Evolutionary conservation across 1,140 invertebrate genomes (phyloP).

Genomic region (Ericerus pela): DNA sequence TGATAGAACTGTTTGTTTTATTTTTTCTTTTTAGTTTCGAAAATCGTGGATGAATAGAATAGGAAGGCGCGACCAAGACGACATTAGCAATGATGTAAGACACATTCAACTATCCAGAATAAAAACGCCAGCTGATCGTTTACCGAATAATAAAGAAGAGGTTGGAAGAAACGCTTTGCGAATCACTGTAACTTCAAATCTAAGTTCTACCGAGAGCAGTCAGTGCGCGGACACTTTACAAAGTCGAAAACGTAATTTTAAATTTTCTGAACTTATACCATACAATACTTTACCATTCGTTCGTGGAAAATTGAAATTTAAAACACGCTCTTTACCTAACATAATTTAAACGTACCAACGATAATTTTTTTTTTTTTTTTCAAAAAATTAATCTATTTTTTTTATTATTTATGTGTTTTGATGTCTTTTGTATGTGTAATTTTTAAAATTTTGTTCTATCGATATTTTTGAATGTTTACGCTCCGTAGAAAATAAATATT

Average conservation of each 20-base stretch:
- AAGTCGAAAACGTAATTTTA: background rate
- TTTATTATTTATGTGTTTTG: too few relatives aligned
- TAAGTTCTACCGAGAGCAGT: background rate
- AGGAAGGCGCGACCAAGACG: background rate
- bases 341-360: background rate
- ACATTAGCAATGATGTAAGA: background rate
- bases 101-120: slow-evolving; percentile 2
- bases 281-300: background rate
- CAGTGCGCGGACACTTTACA: background rate
- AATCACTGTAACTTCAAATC: background rate
- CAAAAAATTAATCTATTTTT: too few relatives aligned
- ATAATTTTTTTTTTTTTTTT: too few relatives aligned
- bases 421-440: too few relatives aligned
- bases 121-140: background rate
- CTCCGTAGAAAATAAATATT: too few relatives aligned
- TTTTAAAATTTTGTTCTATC: too few relatives aligned
- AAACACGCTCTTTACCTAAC: background rate
- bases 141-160: background rate
- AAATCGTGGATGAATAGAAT: background rate
- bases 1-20: too few relatives aligned
- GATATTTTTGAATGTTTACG: too few relatives aligned
- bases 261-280: background rate
- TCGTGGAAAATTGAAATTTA: background rate
- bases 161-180: background rate
- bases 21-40: background rate